A percentile compares a stretch with the other conserved stretches of the same genome.
Evolutionary conservation across 1,140 invertebrate genomes (phyloP).

Genomic region (Cyphomyrmex costatus): DNA sequence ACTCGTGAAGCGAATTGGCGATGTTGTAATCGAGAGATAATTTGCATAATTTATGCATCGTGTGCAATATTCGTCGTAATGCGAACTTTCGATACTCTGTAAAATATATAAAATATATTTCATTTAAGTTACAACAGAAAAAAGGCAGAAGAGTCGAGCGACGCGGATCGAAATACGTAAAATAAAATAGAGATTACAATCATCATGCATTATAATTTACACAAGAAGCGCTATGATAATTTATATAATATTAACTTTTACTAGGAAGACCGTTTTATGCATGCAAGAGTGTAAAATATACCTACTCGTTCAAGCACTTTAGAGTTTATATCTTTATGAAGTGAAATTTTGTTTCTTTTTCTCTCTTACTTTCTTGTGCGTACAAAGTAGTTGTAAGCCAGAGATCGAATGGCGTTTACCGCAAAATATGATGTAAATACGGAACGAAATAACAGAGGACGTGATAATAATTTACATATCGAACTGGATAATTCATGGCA

Average conservation of each 20-base stretch:
- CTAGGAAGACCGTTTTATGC: background rate
- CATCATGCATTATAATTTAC: slow-evolving; percentile 9
- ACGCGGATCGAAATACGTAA: background rate
- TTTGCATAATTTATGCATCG: slow-evolving; percentile 7
- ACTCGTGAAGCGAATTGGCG: background rate
- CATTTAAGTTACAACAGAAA: background rate
- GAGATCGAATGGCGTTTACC: slow-evolving; percentile 12
- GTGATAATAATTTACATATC: slow-evolving; percentile 44
- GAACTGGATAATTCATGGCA: slow-evolving; percentile 47
- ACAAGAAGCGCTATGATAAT: background rate
- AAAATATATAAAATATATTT: slow-evolving; percentile 19
- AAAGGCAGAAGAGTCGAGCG: background rate
- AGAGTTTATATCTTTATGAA: background rate
- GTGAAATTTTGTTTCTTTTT: background rate
- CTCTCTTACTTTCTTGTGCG: background rate
- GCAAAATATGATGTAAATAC: slow-evolving; percentile 30
- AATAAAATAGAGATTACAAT: slow-evolving; percentile 13
- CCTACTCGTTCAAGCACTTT: background rate
- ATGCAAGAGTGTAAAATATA: background rate
- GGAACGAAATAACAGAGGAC: slow-evolving; percentile 14
- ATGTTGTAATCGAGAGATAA: slow-evolving; percentile 1
- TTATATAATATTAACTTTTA: background rate
- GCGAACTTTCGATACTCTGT: slow-evolving; percentile 2
- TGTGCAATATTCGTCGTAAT: background rate
- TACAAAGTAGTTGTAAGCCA: background rate